Evolutionary conservation across 2,113 vertebrate genomes (phyloP), one percentile per base, ranked within the genome.

Genomic region (Phyllopteryx taeniolatus): DNA sequence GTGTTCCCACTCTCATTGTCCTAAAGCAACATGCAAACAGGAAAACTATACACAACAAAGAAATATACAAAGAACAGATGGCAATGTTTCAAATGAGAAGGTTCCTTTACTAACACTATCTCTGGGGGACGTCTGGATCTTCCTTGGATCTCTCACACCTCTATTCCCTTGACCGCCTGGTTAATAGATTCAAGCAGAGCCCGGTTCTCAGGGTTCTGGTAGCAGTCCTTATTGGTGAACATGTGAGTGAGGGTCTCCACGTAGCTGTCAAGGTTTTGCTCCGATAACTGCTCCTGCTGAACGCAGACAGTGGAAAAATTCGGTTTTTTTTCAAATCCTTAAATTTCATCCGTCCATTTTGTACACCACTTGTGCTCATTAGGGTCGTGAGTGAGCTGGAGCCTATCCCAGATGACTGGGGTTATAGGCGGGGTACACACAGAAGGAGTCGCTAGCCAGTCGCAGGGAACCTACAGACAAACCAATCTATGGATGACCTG

Each of bases 151-250:
- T 10, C 4, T 92, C 96, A 99, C 83, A 98, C 98, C 86, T 99
- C 95, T 70, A 99, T 99, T 86, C 97, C 97, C 88, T 98, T 96
- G 81, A 99, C 96, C 0, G 98, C 97, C 91, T 98, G 96, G 88
- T 98, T 97, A 92, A 99, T 98, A 89, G 94, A 98, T 86, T 99
- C 98, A 56, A 99, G 93, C 82, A 99, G 94, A 72, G 94, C 96
- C 78, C 96, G 96, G 93, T 98, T 98, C 84, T 97, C 97, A 0
- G 98, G 98, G 90, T 97, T 96, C 93, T 96, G 96, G 90, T 97
- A 98, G 94, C 96, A 96, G 87, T 99, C 96, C 91, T 96, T 96
- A 84, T 98, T 96, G 88, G 95, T 97, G 88, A 97, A 99, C 96
- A 99, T 99, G 88, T 98, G 94, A 15, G 96, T 99, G 88, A 99